Evolutionary conservation across 1,140 invertebrate genomes (phyloP).

Genomic region (Trialeurodes vaporariorum): DNA sequence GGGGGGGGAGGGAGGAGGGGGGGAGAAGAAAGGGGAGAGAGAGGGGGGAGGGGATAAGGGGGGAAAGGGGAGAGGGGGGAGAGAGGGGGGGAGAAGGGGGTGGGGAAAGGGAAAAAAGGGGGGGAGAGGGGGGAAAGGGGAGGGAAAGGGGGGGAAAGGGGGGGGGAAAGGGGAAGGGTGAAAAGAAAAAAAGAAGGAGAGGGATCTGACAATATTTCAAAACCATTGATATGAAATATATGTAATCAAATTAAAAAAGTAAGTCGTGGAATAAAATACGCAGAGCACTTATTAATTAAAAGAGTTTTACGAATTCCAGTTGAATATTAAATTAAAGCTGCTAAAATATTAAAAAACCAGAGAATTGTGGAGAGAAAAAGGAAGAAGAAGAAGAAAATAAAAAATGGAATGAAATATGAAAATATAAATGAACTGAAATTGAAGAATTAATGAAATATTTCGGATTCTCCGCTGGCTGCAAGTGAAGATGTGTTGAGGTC

Average conservation of each 20-base stretch:
- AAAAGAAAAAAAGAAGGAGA: background rate
- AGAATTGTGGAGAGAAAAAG: background rate
- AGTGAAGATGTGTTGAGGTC: background rate
- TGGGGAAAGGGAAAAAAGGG: background rate
- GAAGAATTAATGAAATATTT: background rate
- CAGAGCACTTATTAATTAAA: background rate
- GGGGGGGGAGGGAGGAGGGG: background rate
- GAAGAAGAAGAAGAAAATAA: no score
- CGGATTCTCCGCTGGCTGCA: background rate
- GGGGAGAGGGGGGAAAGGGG: no score
- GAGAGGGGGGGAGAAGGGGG: background rate
- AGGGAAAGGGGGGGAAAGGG: no score
- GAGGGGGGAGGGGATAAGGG: no score
- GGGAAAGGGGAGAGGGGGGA: background rate
- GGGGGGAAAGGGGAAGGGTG: background rate
- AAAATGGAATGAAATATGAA: background rate
- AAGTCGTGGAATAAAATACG: background rate
- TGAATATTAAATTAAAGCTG: background rate
- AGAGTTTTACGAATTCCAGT: background rate
- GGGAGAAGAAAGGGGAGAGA: background rate
- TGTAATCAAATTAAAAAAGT: slow-evolving; percentile 1
- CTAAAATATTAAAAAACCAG: background rate
- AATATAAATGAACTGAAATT: background rate
- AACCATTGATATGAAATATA: background rate
- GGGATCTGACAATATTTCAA: background rate